Conservation (phyloP, 2,113 vertebrate species). For the Barbus barbus region DNA sequence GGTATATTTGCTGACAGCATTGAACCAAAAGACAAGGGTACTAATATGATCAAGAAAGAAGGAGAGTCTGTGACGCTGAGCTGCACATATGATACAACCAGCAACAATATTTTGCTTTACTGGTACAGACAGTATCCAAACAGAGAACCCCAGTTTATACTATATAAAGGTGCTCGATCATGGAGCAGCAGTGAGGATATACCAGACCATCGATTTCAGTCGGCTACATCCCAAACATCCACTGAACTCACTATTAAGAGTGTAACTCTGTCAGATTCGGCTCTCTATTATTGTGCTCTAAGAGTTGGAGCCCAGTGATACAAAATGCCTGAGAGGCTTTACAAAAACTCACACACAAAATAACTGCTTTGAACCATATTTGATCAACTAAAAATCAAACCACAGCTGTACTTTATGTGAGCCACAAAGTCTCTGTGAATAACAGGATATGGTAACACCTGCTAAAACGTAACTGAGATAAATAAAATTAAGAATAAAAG, state of each 20-base stretch:
- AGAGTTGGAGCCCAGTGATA: not conserved
- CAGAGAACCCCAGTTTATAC: not conserved
- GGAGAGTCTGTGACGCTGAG: conserved; percentile 9
- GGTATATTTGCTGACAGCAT: not conserved
- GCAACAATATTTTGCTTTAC: not conserved
- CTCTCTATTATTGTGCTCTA: conserved; percentile 36
- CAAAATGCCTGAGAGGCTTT: not conserved
- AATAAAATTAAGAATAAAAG: not conserved
- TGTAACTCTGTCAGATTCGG: conserved; percentile 24
- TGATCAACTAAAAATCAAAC: no score
- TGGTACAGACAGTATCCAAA: conserved; percentile 26
- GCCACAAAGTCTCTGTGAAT: no score
- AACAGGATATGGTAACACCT: no score
- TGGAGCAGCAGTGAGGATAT: not conserved
- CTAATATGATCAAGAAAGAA: not conserved
- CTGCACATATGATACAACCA: conserved; percentile 6
- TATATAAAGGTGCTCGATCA: not conserved
- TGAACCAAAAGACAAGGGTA: not conserved
- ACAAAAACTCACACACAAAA: conserved; percentile 3
- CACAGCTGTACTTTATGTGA: no score
- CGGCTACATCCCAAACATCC: not conserved
- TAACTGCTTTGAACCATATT: no score
- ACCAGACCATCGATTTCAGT: not conserved
- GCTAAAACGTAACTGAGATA: not conserved
- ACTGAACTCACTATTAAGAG: not conserved